phyloP scores from a whole-genome alignment of 2,888 invertebrate species.

The Didymodactylos carnosus region DNA sequence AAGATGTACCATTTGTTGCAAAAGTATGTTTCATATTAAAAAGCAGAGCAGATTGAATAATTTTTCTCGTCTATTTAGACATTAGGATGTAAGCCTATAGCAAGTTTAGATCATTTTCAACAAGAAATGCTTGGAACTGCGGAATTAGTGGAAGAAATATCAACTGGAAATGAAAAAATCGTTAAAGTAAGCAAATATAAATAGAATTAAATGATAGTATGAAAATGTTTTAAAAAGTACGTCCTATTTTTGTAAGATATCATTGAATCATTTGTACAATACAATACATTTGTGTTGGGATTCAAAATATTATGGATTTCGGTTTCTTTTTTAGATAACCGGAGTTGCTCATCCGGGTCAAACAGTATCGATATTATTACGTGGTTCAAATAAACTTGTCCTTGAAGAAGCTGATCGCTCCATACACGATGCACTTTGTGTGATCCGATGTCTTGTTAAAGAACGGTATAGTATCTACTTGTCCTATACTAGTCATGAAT shows the following conservation, averaged over 20 bases:
- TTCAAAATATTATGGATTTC: neutral
- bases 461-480: slow-evolving; percentile 36
- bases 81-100: slow-evolving; percentile 69
- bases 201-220: neutral
- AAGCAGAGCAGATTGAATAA: neutral
- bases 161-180: slow-evolving; percentile 59
- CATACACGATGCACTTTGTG: slow-evolving; percentile 72
- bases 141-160: slow-evolving; percentile 78
- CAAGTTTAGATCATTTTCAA: slow-evolving; percentile 88
- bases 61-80: slow-evolving; percentile 33
- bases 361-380: slow-evolving; percentile 74
- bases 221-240: no score
- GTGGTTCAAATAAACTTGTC: slow-evolving; percentile 68
- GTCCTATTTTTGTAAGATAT: no score
- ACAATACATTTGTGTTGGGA: neutral
- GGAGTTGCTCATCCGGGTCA: slow-evolving; percentile 66
- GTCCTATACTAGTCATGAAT: neutral
- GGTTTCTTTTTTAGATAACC: slow-evolving; percentile 39
- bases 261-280: no score
- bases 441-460: slow-evolving; percentile 83
- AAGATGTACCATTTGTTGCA: slow-evolving; percentile 90
- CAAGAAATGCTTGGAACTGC: slow-evolving; percentile 74
- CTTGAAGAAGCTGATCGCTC: slow-evolving; percentile 73
- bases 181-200: slow-evolving; percentile 44
- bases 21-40: slow-evolving; percentile 28